phyloP scores from a whole-genome alignment of 64 coral and sea anemone genomes.

The Orbicella faveolata region DNA sequence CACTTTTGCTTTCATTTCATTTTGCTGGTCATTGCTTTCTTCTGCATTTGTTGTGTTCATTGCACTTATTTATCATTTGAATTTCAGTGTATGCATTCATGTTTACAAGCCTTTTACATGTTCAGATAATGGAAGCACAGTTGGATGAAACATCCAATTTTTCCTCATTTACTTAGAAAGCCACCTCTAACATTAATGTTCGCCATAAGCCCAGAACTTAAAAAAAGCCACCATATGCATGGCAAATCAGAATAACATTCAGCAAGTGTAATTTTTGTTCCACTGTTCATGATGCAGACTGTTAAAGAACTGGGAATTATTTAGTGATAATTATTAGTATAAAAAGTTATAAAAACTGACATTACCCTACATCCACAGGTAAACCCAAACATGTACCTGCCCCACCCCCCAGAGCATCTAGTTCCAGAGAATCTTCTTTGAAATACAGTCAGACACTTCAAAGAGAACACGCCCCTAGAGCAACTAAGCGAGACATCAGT shows the following conservation, averaged over 20 bases:
- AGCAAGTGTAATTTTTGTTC: too few species aligned
- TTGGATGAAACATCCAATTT: too few species aligned
- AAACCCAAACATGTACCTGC: constrained; percentile 67
- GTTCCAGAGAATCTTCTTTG: constrained; percentile 76
- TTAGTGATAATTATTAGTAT: neutral
- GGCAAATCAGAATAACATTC: too few species aligned
- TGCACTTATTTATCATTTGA: neutral
- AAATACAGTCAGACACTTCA: constrained; percentile 91
- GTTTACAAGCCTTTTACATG: too few species aligned
- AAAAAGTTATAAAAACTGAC: neutral
- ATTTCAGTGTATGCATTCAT: neutral
- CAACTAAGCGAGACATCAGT: constrained; percentile 52
- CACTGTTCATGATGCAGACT: neutral
- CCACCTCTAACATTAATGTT: too few species aligned
- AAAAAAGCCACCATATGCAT: too few species aligned
- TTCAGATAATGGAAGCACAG: too few species aligned
- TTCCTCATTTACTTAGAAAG: too few species aligned
- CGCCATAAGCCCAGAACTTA: too few species aligned
- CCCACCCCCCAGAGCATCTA: constrained; percentile 85
- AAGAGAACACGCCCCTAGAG: constrained; percentile 49
- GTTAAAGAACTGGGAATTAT: neutral
- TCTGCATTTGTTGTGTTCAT: neutral
- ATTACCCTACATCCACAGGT: neutral
- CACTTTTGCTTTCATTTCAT: neutral
- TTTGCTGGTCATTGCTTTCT: neutral